Conservation (phyloP, 2,888 invertebrate species). For the Eremobia ochroleuca region DNA sequence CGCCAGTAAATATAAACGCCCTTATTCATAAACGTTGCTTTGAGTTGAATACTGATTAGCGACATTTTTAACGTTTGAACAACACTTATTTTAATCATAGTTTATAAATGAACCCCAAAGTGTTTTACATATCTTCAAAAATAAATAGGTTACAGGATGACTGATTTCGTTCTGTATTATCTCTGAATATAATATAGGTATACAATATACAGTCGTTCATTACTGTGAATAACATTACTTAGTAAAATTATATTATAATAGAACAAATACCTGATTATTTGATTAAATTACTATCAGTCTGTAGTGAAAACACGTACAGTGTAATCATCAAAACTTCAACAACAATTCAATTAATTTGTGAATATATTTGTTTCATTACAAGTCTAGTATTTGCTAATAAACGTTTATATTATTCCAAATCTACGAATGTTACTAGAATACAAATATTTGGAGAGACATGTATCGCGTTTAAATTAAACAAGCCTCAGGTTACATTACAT, state of each 20-base stretch:
- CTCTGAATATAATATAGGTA: background rate
- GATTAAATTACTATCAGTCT: constrained; percentile 6
- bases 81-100: background rate
- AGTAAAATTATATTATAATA: background rate
- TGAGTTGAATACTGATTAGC: background rate
- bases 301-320: constrained; percentile 5
- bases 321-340: constrained; percentile 14
- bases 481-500: constrained; percentile 10
- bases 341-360: constrained; percentile 26
- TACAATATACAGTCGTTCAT: background rate
- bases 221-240: background rate
- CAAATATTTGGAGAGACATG: constrained; percentile 36
- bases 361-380: constrained; percentile 23
- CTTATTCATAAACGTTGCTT: background rate
- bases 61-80: background rate
- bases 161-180: background rate
- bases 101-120: too few relatives aligned
- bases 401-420: constrained; percentile 34
- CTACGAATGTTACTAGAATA: constrained; percentile 26
- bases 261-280: constrained; percentile 7
- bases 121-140: background rate
- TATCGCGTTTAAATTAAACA: constrained; percentile 22
- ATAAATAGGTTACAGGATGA: background rate
- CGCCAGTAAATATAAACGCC: too few relatives aligned
- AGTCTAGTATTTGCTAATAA: constrained; percentile 21